phyloP scores from a whole-genome alignment of 2,797 vertebrate species.

The Paratrypauchen microcephalus region DNA sequence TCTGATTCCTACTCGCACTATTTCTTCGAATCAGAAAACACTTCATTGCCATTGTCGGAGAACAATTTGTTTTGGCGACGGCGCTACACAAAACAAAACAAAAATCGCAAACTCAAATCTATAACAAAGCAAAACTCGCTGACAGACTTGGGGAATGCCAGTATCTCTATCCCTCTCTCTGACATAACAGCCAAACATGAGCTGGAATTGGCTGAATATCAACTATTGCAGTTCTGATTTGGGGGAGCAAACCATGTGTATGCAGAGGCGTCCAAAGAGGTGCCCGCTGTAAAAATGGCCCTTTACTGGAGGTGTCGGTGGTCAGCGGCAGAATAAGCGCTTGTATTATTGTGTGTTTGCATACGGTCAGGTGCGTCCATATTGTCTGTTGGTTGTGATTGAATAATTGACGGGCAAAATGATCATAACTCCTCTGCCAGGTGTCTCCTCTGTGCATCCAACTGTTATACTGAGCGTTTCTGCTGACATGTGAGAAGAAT shows the following conservation, averaged over 20 bases:
- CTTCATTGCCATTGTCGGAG: too few relatives aligned
- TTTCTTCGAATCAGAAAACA: too few relatives aligned
- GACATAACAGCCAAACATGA: constrained; percentile 12
- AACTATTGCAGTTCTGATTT: constrained; percentile 9
- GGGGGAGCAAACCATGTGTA: constrained; percentile 1
- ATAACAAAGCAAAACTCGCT: neutral
- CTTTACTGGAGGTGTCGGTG: neutral
- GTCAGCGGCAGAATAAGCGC: neutral
- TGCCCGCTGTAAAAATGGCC: constrained; percentile 1
- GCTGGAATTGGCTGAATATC: constrained; percentile 4
- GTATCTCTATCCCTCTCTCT: neutral
- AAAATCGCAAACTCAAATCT: too few relatives aligned
- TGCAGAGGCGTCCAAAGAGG: constrained; percentile 4
- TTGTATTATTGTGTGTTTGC: neutral
- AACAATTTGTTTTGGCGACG: too few relatives aligned
- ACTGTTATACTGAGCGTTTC: neutral
- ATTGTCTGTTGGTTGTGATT: constrained; percentile 2
- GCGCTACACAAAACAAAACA: too few relatives aligned
- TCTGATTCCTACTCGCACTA: too few relatives aligned
- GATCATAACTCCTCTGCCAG: constrained; percentile 1
- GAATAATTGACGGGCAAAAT: constrained; percentile 10
- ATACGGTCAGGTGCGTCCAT: neutral
- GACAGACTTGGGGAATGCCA: neutral
- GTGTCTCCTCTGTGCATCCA: neutral
- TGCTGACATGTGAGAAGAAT: neutral